These are phyloP conservation scores for Parthenolecanium corni DNA, from an alignment of 2,888 invertebrate genomes.

Conservation along the genomic window DNA sequence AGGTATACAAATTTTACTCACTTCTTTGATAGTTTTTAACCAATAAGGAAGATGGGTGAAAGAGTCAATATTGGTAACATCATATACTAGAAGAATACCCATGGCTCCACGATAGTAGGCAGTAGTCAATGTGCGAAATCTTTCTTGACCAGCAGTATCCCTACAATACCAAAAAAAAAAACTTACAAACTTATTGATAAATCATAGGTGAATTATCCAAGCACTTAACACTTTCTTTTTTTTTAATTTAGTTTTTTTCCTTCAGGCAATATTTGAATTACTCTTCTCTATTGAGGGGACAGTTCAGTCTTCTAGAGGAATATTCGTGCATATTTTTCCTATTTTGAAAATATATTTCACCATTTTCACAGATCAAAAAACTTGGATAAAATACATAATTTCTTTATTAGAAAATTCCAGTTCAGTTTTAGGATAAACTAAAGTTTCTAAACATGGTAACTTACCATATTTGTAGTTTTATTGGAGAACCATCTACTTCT, in stretches of 20 bases:
- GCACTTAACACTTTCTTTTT: background rate
- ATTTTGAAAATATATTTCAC: too few relatives aligned
- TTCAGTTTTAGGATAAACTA: too few relatives aligned
- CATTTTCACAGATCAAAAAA: too few relatives aligned
- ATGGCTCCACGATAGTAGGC: constrained; percentile 82
- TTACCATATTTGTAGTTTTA: constrained; percentile 63
- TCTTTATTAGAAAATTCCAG: too few relatives aligned
- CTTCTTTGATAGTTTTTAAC: constrained; percentile 82
- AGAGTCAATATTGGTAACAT: constrained; percentile 79
- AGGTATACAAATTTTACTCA: constrained; percentile 37
- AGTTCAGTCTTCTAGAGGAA: too few relatives aligned
- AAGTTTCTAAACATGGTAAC: too few relatives aligned
- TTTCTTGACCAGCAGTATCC: constrained; percentile 74
- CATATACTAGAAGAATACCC: constrained; percentile 84
- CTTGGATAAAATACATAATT: too few relatives aligned
- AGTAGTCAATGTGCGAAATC: constrained; percentile 69
- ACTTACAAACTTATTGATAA: background rate
- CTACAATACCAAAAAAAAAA: constrained; percentile 40
- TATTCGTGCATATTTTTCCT: too few relatives aligned
- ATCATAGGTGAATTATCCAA: background rate
- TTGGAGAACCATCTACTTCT: constrained; percentile 71
- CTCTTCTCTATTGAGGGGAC: background rate
- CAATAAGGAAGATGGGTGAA: constrained; percentile 82
- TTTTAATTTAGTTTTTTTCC: background rate
- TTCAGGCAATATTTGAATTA: background rate